These are phyloP conservation scores for Orchestia grillus DNA, from an alignment of 1,140 invertebrate species.

Conservation along the genomic window DNA sequence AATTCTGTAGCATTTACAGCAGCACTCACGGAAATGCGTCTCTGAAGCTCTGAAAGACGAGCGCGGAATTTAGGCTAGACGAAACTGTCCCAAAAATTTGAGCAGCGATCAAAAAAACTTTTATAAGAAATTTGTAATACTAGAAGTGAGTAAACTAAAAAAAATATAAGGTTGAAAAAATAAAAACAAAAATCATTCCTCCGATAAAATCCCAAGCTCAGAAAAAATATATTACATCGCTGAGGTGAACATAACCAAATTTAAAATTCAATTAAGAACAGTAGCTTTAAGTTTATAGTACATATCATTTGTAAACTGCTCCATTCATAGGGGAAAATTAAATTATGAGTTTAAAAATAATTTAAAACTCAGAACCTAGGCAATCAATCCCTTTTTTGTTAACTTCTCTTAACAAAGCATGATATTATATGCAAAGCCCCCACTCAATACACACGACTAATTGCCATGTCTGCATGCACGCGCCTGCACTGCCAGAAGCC, in stretches of 20 bases:
- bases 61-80: too few relatives aligned
- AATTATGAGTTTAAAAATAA: not conserved
- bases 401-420: not conserved
- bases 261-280: not conserved
- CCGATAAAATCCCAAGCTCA: not conserved
- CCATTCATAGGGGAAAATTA: not conserved
- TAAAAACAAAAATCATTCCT: too few relatives aligned
- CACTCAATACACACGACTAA: not conserved
- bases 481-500: slow-evolving; percentile 25
- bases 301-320: not conserved
- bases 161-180: too few relatives aligned
- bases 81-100: too few relatives aligned
- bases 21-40: not conserved
- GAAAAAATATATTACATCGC: not conserved
- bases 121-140: too few relatives aligned
- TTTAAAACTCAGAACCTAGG: not conserved
- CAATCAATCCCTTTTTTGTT: not conserved
- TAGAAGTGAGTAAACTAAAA: too few relatives aligned
- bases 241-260: not conserved
- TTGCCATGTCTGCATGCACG: not conserved
- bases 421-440: not conserved
- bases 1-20: not conserved
- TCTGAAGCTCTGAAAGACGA: not conserved
- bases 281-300: not conserved
- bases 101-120: too few relatives aligned